Evolutionary conservation across 1,140 invertebrate species (phyloP), one percentile per base, ranked within the genome.

Genomic region (Zeugodacus cucurbitae): DNA sequence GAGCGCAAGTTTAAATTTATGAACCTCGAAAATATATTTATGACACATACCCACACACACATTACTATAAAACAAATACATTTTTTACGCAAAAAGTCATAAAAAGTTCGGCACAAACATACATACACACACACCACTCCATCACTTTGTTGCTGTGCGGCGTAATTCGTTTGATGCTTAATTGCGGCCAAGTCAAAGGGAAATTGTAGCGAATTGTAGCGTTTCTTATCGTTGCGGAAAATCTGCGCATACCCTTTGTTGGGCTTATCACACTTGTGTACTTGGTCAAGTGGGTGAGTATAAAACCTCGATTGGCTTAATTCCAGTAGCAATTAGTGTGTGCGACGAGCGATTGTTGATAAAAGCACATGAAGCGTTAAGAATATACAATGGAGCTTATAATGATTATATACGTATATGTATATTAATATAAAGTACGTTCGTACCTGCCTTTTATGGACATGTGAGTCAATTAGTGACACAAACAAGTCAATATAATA

Each of bases 161-260:
- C 34, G 32, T 20, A 74, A 37, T 74, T 74, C 32, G 32, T 74
- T 74, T 74, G 32, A 37, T 74, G 67, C 4, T 41, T 22, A 22
- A 37, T 74, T 74, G 67, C 67, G 17, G 67, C 34, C 34, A 37
- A 41, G 32, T 74, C 20, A 74, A 74, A 74, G 17, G 67, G 5
- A 67, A 67, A 32, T 17, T 32, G 62, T 29, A 62, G 26, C 22
- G 26, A 29, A 67, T 32, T 29, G 3, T 67, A 32, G 29, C 34
- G 32, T 17, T 37, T 74, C 67, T 74, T 74, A 74, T 74, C 67
- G 37, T 74, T 74, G 67, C 32, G 14, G 67, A 74, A 74, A 74
- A 74, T 74, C 67, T 74, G 67, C 67, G 20, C n/a, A n/a, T 34
- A 74, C 67, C 67, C 34, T 74, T 74, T 74, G 67, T 74, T 74